Evolutionary conservation across 2,888 invertebrate genomes (phyloP), one percentile per base, ranked within the genome.

Genomic region (Tuberolachnus salignus): DNA sequence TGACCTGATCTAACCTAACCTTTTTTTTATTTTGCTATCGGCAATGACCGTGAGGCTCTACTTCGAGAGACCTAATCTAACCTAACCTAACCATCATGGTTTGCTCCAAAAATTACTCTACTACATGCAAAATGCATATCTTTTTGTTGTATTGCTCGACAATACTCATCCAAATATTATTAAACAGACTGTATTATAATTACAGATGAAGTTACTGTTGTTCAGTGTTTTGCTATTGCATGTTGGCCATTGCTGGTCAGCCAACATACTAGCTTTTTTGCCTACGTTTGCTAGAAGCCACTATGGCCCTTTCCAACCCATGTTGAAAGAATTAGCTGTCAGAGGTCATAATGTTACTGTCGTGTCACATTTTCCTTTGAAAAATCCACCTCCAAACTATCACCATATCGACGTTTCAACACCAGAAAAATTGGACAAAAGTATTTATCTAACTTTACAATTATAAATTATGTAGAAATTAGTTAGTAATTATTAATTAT

Each of bases 201-300:
- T 49, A 34, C 34, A 72, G 59, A 72, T 72, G 72, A 72, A 72
- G 14, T 19, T n/a, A 9, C 10, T 49, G 26, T 49, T 49, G 19
- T 72, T 59, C 13, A 1, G 4, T 0, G 19, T 61, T 34, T 14
- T 72, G n/a, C 3, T 61, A 19, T 9, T 72, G 4, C 49, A 10
- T 16, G 6, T 72, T 16, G 26, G 49, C 13, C 19, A 49, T 61
- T 72, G 63, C 23, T 42, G 21, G 42, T 53, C 73, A 23, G 73
- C 63, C n/a, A 74, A 64, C 42, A 64, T 74, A 74, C 53, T 74
- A 49, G 73, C 63, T 64, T 74, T 73, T 64, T 74, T 74, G 8
- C 73, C 73, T 13, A 74, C 63, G 13, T 74, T 74, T n/a, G 51
- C 51, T 34, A 34, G 21, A 64, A 74, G 63, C 44, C 63, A 73